phyloP scores from a whole-genome alignment of 2,888 invertebrate species.

The Girardia tigrina region DNA sequence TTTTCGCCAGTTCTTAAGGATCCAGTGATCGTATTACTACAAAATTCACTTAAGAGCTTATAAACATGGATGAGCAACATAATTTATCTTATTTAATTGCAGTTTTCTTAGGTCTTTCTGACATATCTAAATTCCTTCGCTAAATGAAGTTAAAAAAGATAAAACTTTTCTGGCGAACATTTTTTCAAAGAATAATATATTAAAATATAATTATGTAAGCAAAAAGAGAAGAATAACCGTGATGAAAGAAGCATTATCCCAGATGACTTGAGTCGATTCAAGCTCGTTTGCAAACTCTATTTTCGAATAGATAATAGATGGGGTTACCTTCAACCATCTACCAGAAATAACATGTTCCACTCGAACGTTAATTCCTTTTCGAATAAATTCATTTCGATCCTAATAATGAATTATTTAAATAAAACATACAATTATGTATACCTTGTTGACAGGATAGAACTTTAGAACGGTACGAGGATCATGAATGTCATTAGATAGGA shows the following conservation, averaged over 20 bases:
- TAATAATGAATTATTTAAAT: not conserved
- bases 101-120: too few species aligned
- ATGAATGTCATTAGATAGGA: slow-evolving; percentile 41
- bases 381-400: slow-evolving; percentile 34
- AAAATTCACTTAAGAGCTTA: too few species aligned
- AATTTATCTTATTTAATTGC: too few species aligned
- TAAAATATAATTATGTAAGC: too few species aligned
- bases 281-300: not conserved
- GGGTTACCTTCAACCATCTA: slow-evolving; percentile 37
- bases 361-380: slow-evolving; percentile 34
- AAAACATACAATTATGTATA: slow-evolving; percentile 37
- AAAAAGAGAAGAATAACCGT: too few species aligned
- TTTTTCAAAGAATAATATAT: too few species aligned
- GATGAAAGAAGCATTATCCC: not conserved
- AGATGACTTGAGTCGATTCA: not conserved
- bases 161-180: too few species aligned
- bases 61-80: too few species aligned
- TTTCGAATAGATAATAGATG: slow-evolving; percentile 16
- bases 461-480: slow-evolving; percentile 49
- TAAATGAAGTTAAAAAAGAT: too few species aligned
- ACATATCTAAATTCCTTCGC: too few species aligned
- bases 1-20: too few species aligned
- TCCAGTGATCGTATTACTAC: too few species aligned
- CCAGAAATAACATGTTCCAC: slow-evolving; percentile 38
- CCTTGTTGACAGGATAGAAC: slow-evolving; percentile 41